A percentile compares a stretch with the other conserved stretches of the same genome.
Evolutionary conservation across 2,797 vertebrate species (phyloP).

Genomic region (Enteromius mattozi): DNA sequence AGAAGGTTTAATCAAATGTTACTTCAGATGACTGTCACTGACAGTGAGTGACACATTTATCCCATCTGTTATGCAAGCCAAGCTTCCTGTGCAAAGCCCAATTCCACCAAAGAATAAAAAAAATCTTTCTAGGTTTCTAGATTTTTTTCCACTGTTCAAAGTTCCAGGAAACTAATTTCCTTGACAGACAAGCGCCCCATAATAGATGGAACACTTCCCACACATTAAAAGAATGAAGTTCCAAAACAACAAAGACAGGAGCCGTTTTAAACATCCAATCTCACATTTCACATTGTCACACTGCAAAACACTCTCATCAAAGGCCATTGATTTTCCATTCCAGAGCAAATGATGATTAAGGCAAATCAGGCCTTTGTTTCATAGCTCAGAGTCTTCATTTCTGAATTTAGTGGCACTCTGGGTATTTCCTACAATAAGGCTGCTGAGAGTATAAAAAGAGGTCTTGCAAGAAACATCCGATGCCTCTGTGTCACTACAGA

Average conservation of each 20-base stretch:
- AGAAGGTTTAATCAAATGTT: constrained; percentile 42
- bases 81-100: constrained; percentile 74
- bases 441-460: constrained; percentile 75
- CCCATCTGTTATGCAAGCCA: constrained; percentile 77
- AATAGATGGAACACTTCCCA: constrained; percentile 76
- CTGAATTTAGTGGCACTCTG: constrained; percentile 80
- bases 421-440: constrained; percentile 72
- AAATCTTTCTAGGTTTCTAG: constrained; percentile 69
- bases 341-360: constrained; percentile 84
- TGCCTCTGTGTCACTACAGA: constrained; percentile 69
- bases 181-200: constrained; percentile 81
- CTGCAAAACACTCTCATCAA: constrained; percentile 83
- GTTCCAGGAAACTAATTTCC: constrained; percentile 74
- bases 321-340: constrained; percentile 86
- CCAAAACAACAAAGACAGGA: constrained; percentile 77
- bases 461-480: constrained; percentile 74
- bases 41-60: constrained; percentile 81
- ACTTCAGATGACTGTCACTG: constrained; percentile 73
- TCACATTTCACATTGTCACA: constrained; percentile 81
- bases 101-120: constrained; percentile 74
- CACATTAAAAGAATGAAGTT: constrained; percentile 76
- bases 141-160: constrained; percentile 60
- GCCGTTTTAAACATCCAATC: constrained; percentile 81
- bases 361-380: constrained; percentile 83
- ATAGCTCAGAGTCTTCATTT: constrained; percentile 80